Evolutionary conservation across 2,797 vertebrate genomes (phyloP).

Genomic region (Orestias chungarensis): DNA sequence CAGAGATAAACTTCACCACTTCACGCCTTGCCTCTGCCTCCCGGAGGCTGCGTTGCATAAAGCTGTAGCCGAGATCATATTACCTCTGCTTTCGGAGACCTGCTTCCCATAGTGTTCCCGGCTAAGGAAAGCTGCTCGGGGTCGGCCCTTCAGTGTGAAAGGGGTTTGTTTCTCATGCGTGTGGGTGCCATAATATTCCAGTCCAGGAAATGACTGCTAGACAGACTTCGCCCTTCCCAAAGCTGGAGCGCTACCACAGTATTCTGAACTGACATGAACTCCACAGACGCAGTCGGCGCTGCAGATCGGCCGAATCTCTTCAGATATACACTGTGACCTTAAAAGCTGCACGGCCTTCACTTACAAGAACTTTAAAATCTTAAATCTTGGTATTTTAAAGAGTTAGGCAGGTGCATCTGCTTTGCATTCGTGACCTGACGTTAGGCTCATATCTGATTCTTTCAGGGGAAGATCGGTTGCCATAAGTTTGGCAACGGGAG

Average conservation of each 20-base stretch:
- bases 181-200: constrained; percentile 73
- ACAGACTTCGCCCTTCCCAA: constrained; percentile 72
- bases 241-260: constrained; percentile 71
- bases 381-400: constrained; percentile 57
- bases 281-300: constrained; percentile 44
- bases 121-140: constrained; percentile 52
- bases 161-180: constrained; percentile 71
- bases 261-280: constrained; percentile 69
- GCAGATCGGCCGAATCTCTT: constrained; percentile 19
- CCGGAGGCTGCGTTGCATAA: constrained; percentile 60
- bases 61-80: constrained; percentile 66
- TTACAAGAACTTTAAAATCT: constrained; percentile 24
- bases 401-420: constrained; percentile 69
- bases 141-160: constrained; percentile 56
- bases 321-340: constrained; percentile 4
- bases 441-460: constrained; percentile 50
- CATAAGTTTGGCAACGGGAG: constrained; percentile 21
- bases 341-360: constrained; percentile 4
- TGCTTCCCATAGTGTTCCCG: constrained; percentile 61
- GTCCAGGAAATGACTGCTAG: constrained; percentile 76
- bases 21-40: constrained; percentile 41
- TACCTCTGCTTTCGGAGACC: constrained; percentile 62
- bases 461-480: constrained; percentile 58
- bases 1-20: constrained; percentile 25
- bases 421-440: constrained; percentile 72